Conservation (phyloP, 2,113 vertebrate genomes). For the Gnathonemus longibarbis region DNA sequence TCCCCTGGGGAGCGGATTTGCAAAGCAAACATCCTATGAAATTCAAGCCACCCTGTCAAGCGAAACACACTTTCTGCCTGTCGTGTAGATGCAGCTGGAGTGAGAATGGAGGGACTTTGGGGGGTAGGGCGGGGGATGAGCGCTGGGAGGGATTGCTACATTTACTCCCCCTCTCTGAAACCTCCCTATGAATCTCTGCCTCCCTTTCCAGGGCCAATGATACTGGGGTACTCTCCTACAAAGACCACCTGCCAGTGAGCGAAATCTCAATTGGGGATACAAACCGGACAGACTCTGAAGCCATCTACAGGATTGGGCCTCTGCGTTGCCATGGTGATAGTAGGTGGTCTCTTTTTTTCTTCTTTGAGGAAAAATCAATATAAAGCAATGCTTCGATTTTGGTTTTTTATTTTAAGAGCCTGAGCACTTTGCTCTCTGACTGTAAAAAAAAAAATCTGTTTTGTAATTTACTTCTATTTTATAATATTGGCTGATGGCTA, state of each 20-base stretch:
- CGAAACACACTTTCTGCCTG: not conserved
- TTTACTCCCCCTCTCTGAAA: not conserved
- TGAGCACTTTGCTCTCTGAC: not conserved
- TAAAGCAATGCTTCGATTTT: not conserved
- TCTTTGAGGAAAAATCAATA: slow-evolving; percentile 17
- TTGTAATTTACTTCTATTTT: too few relatives aligned
- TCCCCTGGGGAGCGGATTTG: not conserved
- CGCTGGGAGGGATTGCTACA: not conserved
- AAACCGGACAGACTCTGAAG: slow-evolving; percentile 85
- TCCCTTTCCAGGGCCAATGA: slow-evolving; percentile 75
- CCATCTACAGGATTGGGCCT: slow-evolving; percentile 81
- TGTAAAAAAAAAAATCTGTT: not conserved
- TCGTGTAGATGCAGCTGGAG: not conserved
- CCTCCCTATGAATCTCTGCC: not conserved
- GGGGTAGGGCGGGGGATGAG: not conserved
- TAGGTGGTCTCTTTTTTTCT: slow-evolving; percentile 67
- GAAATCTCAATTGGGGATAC: slow-evolving; percentile 90
- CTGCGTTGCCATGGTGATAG: slow-evolving; percentile 96
- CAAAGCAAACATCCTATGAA: slow-evolving; percentile 12
- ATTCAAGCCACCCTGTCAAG: not conserved
- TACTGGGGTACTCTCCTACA: slow-evolving; percentile 84
- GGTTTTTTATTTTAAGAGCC: not conserved
- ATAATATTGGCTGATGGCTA: not conserved
- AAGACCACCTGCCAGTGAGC: slow-evolving; percentile 93
- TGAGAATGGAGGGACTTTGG: not conserved